phyloP scores from a whole-genome alignment of 2,888 invertebrate species.

The Epistrophe grossulariae region DNA sequence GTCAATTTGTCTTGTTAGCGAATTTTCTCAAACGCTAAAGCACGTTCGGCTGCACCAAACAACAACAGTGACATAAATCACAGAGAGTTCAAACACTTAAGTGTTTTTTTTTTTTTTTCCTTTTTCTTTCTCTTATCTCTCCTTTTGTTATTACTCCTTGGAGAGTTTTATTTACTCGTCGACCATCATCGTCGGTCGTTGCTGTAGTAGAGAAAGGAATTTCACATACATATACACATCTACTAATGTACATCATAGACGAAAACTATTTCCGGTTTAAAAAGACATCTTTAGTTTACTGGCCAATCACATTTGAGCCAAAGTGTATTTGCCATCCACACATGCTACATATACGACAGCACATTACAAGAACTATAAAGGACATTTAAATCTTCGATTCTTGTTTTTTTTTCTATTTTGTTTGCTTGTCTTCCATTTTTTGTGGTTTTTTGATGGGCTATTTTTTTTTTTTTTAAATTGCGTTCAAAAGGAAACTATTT shows the following conservation, averaged over 20 bases:
- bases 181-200: too few relatives aligned
- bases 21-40: conserved; percentile 26
- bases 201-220: background rate
- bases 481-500: conserved; percentile 65
- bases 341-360: background rate
- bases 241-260: conserved; percentile 41
- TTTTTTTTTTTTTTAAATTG: conserved; percentile 8
- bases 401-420: background rate
- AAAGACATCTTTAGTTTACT: conserved; percentile 42
- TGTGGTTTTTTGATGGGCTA: conserved; percentile 26
- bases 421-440: background rate
- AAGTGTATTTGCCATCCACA: background rate
- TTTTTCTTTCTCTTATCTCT: conserved; percentile 10
- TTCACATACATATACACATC: background rate
- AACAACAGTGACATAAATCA: conserved; percentile 56
- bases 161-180: conserved; percentile 42
- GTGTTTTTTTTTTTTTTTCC: background rate
- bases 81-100: conserved; percentile 39
- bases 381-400: conserved; percentile 38
- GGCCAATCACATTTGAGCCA: conserved; percentile 47
- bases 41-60: conserved; percentile 52
- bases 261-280: conserved; percentile 43
- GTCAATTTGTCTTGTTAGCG: conserved; percentile 45
- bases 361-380: conserved; percentile 44
- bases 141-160: conserved; percentile 32